Percentiles rank a stretch among this genome's conserved stretches.
These are phyloP conservation scores for Athripsodes cinereus DNA, from an alignment of 2,888 invertebrate species.

Conservation along the genomic window DNA sequence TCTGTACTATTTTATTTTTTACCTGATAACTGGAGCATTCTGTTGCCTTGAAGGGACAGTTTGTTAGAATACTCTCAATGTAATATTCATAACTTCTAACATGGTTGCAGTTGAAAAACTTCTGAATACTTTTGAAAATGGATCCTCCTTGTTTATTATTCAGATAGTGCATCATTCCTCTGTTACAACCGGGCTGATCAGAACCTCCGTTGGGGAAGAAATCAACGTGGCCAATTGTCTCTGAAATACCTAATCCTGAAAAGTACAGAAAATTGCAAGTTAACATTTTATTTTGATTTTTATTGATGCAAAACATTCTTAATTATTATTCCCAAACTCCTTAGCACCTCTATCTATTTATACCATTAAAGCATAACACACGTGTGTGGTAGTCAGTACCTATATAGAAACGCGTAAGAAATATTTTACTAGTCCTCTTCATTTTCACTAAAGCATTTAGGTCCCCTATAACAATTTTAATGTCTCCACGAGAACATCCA, in stretches of 20 bases:
- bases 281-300: too few species aligned
- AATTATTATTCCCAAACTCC: too few species aligned
- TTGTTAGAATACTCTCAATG: slow-evolving; percentile 72
- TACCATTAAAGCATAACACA: too few species aligned
- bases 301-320: too few species aligned
- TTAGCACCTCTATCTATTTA: too few species aligned
- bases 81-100: slow-evolving; percentile 78
- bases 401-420: too few species aligned
- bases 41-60: slow-evolving; percentile 72
- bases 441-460: too few species aligned
- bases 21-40: slow-evolving; percentile 75
- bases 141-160: slow-evolving; percentile 17
- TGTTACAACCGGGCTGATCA: slow-evolving; percentile 52
- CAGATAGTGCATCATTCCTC: slow-evolving; percentile 28
- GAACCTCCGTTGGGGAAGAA: slow-evolving; percentile 89
- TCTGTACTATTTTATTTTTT: neutral
- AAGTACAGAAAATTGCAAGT: too few species aligned
- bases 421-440: too few species aligned
- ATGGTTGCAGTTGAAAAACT: slow-evolving; percentile 81
- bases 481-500: too few species aligned
- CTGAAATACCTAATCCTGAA: slow-evolving; percentile 69
- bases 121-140: slow-evolving; percentile 50
- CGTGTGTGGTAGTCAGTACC: too few species aligned
- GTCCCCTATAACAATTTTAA: too few species aligned
- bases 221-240: slow-evolving; percentile 82